phyloP scores from a whole-genome alignment of 1,140 invertebrate species.

The Musca vetustissima region DNA sequence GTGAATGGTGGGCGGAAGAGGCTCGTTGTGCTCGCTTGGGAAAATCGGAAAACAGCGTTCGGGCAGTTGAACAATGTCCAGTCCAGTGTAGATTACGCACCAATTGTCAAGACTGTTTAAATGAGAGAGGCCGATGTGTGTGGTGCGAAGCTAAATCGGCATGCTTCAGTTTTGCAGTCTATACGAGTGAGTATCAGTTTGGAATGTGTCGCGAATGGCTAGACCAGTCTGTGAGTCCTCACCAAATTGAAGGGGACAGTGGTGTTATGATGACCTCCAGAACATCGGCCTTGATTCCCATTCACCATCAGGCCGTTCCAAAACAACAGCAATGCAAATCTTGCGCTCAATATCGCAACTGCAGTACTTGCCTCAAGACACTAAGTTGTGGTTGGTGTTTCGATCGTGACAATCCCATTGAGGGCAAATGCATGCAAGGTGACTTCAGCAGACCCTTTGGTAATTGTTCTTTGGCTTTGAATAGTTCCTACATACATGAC shows the following conservation, averaged over 20 bases:
- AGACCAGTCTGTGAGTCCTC: slow-evolving; percentile 68
- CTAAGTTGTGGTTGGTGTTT: slow-evolving; percentile 95
- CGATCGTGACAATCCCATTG: slow-evolving; percentile 81
- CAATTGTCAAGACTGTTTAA: slow-evolving; percentile 81
- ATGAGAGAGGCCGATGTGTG: slow-evolving; percentile 83
- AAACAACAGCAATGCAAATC: slow-evolving; percentile 74
- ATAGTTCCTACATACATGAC: slow-evolving; percentile 61
- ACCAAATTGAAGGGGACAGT: slow-evolving; percentile 42
- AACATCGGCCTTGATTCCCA: slow-evolving; percentile 29
- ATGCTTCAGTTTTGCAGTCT: slow-evolving; percentile 93
- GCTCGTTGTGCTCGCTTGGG: slow-evolving; percentile 81
- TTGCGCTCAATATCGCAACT: slow-evolving; percentile 76
- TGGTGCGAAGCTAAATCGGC: slow-evolving; percentile 91
- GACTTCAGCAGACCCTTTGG: slow-evolving; percentile 74
- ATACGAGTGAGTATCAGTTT: slow-evolving; percentile 91
- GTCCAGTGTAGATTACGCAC: slow-evolving; percentile 72
- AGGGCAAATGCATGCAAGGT: slow-evolving; percentile 76
- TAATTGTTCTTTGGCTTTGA: slow-evolving; percentile 63
- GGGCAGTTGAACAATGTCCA: slow-evolving; percentile 67
- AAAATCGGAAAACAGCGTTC: slow-evolving; percentile 68
- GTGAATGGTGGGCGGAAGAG: slow-evolving; percentile 88
- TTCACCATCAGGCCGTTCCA: slow-evolving; percentile 36
- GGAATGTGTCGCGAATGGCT: slow-evolving; percentile 91
- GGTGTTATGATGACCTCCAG: slow-evolving; percentile 26
- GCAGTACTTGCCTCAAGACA: slow-evolving; percentile 76